These are phyloP conservation scores for Meloidogyne floridensis DNA, from an alignment of 1,140 invertebrate genomes.

Conservation along the genomic window DNA sequence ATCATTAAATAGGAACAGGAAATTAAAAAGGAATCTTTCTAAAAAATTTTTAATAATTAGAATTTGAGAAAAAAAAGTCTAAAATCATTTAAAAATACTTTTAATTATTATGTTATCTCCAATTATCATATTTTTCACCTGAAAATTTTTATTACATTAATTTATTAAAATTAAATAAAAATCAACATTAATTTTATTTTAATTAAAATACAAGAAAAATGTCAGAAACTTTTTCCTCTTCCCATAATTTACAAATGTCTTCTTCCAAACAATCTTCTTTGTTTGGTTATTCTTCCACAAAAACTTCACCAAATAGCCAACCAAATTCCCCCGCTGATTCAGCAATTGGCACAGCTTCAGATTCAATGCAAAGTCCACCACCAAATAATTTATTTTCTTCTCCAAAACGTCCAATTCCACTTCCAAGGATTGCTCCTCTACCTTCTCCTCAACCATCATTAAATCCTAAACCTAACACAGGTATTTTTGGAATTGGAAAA, in stretches of 20 bases:
- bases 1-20: too few relatives aligned
- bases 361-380: background rate
- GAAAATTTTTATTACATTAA: too few relatives aligned
- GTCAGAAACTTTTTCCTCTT: background rate
- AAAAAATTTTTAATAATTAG: too few relatives aligned
- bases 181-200: too few relatives aligned
- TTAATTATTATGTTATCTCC: too few relatives aligned
- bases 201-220: background rate
- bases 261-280: background rate
- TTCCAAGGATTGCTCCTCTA: background rate
- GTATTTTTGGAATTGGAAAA: background rate
- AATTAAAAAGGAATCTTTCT: too few relatives aligned
- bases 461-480: background rate
- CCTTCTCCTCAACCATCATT: background rate
- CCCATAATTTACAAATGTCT: background rate
- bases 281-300: background rate
- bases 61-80: too few relatives aligned
- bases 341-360: constrained; percentile 9
- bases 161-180: too few relatives aligned
- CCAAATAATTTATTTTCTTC: background rate
- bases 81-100: too few relatives aligned
- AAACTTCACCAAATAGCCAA: background rate
- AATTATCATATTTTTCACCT: too few relatives aligned
- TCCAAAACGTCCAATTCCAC: background rate
- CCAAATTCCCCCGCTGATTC: background rate